These are phyloP conservation scores for Epizoanthus rinbou DNA, from an alignment of 92 coral and sea anemone genomes.

Conservation along the genomic window DNA sequence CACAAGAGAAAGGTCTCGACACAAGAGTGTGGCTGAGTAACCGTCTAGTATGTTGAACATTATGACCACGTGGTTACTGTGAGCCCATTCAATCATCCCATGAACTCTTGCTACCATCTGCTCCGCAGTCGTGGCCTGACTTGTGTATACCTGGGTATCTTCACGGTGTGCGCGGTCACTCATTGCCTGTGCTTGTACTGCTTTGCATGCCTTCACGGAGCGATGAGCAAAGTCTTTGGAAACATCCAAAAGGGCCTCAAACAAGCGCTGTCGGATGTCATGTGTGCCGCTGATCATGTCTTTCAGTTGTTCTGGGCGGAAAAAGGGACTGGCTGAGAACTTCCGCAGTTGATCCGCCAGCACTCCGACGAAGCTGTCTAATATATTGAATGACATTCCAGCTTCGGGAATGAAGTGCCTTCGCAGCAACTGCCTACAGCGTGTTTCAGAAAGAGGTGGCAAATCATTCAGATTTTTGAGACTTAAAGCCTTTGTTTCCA, in stretches of 20 bases:
- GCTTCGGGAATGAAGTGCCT: background rate
- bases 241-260: background rate
- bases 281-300: constrained; percentile 15
- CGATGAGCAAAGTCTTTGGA: constrained; percentile 35
- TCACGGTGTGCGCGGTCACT: too few relatives aligned
- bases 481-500: background rate
- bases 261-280: constrained; percentile 12
- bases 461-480: background rate
- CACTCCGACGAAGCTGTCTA: constrained; percentile 15
- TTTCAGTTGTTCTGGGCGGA: constrained; percentile 16
- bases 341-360: constrained; percentile 39
- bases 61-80: constrained; percentile 34
- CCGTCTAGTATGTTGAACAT: constrained; percentile 16
- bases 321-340: constrained; percentile 27
- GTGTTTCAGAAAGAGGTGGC: background rate
- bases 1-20: background rate
- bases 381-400: background rate
- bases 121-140: background rate
- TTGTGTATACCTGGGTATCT: too few relatives aligned
- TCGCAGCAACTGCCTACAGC: background rate
- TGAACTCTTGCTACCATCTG: constrained; percentile 35
- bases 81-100: constrained; percentile 40
- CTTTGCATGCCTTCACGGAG: background rate
- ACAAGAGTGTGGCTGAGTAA: constrained; percentile 12
- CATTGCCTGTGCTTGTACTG: background rate